These are phyloP conservation scores for Tubulanus polymorphus DNA, from an alignment of 2,888 invertebrate genomes.

Conservation along the genomic window DNA sequence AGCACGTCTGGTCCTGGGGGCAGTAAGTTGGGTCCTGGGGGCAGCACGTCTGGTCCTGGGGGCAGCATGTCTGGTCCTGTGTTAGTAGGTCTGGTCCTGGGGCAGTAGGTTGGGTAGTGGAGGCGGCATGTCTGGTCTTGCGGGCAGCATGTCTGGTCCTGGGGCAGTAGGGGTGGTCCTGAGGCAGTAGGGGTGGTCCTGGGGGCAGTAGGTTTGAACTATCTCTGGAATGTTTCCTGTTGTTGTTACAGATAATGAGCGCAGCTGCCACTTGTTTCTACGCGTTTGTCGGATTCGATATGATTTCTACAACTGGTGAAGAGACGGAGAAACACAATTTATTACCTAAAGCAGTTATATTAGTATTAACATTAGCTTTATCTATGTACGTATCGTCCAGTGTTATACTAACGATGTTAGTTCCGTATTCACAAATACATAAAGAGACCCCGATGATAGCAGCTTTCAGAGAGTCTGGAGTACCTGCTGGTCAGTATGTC, in stretches of 20 bases:
- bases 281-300: slow-evolving; percentile 94
- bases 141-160: no score
- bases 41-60: no score
- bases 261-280: slow-evolving; percentile 97
- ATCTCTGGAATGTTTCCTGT: no score
- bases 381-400: slow-evolving; percentile 73
- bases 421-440: slow-evolving; percentile 62
- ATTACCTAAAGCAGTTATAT: slow-evolving; percentile 84
- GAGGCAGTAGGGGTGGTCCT: no score
- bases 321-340: slow-evolving; percentile 90
- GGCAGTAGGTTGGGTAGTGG: no score
- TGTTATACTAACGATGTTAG: slow-evolving; percentile 26
- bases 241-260: slow-evolving; percentile 73
- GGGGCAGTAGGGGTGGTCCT: no score
- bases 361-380: slow-evolving; percentile 78
- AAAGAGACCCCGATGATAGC: slow-evolving; percentile 82
- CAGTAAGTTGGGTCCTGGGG: no score
- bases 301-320: slow-evolving; percentile 85
- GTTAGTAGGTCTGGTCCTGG: no score
- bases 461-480: slow-evolving; percentile 71
- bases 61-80: no score
- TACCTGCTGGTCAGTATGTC: slow-evolving; percentile 58
- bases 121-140: no score
- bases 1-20: no score
- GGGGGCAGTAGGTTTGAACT: no score